Percentiles rank a stretch among this genome's conserved stretches.
These are phyloP conservation scores for Polietes domitor DNA, from an alignment of 2,888 invertebrate genomes.

Conservation along the genomic window DNA sequence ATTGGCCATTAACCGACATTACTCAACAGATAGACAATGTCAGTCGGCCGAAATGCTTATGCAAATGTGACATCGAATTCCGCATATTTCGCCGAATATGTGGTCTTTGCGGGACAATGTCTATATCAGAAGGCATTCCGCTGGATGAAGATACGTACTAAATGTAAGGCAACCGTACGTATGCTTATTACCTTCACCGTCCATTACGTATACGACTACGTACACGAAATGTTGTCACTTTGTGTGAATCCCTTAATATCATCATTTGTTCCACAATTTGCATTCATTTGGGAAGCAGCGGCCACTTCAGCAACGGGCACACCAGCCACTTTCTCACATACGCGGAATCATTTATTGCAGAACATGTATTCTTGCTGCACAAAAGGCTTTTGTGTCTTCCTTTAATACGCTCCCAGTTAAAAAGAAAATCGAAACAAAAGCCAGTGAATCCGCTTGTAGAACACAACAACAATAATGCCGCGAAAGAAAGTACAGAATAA, in stretches of 20 bases:
- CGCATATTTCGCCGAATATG: no score
- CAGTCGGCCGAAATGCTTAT: no score
- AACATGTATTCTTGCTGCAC: background rate
- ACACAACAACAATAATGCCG: slow-evolving; percentile 27
- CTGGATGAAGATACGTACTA: no score
- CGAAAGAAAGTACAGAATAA: slow-evolving; percentile 44
- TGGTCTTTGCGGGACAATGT: no score
- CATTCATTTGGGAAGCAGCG: background rate
- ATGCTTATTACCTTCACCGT: background rate
- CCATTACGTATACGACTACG: background rate
- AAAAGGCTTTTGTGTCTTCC: slow-evolving; percentile 46
- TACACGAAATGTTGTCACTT: background rate
- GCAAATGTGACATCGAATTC: no score
- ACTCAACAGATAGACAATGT: no score
- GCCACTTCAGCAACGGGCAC: background rate
- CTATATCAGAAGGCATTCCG: no score
- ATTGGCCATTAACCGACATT: no score
- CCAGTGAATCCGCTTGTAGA: slow-evolving; percentile 46
- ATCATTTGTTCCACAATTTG: slow-evolving; percentile 13
- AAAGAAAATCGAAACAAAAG: slow-evolving; percentile 46
- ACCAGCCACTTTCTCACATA: background rate
- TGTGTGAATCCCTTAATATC: background rate
- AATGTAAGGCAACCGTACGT: no score
- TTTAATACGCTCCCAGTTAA: slow-evolving; percentile 28
- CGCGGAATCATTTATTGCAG: background rate